A percentile compares a stretch with the other conserved stretches of the same genome.
Evolutionary conservation across 2,797 vertebrate genomes (phyloP).

Genomic region (Pseudochromis fuscus): DNA sequence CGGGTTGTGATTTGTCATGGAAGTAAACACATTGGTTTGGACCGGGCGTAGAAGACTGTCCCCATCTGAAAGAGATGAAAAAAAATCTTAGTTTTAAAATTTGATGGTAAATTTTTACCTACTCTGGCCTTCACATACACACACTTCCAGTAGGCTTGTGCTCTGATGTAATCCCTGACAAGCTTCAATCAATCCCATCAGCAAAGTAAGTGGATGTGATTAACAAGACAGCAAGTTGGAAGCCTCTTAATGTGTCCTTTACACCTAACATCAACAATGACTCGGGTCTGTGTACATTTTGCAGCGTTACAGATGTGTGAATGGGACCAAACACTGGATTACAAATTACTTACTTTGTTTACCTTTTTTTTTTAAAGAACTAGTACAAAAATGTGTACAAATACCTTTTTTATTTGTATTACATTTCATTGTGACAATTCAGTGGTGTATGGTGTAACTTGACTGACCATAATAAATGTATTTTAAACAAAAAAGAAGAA

Average conservation of each 20-base stretch:
- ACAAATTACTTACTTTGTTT: neutral
- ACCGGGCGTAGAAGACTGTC: slow-evolving; percentile 26
- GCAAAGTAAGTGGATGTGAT: neutral
- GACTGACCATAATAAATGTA: neutral
- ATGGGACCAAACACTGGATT: neutral
- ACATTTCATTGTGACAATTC: neutral
- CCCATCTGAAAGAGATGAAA: slow-evolving; percentile 45
- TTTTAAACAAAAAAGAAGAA: slow-evolving; percentile 1
- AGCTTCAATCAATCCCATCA: neutral
- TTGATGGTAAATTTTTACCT: neutral
- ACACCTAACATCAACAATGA: neutral
- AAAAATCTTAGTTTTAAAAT: neutral
- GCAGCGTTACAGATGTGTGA: neutral
- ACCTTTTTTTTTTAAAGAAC: neutral
- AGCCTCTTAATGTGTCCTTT: neutral
- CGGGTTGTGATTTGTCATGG: slow-evolving; percentile 38
- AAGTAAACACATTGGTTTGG: slow-evolving; percentile 52
- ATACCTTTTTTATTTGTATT: neutral
- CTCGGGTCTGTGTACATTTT: no score
- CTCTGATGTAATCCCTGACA: neutral
- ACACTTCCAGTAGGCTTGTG: neutral
- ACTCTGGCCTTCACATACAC: no score
- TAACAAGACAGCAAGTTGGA: neutral
- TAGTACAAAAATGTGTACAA: neutral
- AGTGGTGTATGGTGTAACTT: neutral